A percentile compares a stretch with the other conserved stretches of the same genome.
Conservation (phyloP, 2,113 vertebrate genomes). For the Azemiops feae region DNA sequence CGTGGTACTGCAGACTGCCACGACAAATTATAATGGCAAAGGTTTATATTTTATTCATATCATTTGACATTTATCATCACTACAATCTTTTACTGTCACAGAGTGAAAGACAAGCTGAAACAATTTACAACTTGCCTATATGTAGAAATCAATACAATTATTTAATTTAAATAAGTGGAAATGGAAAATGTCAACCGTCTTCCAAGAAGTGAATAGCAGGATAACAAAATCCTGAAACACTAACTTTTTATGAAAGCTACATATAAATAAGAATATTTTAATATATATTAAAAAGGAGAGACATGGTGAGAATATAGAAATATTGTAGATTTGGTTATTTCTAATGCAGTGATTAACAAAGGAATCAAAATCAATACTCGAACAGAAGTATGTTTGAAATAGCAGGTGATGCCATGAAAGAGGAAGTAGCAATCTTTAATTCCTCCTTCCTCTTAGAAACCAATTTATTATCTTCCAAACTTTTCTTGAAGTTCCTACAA, state of each 20-base stretch:
- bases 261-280: not conserved
- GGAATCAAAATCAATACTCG: not conserved
- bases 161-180: not conserved
- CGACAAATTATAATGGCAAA: conserved; percentile 42
- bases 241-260: no score
- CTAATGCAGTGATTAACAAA: not conserved
- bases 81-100: not conserved
- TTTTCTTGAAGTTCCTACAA: not conserved
- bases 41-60: not conserved
- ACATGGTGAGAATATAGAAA: not conserved
- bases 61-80: not conserved
- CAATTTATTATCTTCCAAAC: not conserved
- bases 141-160: not conserved
- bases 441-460: not conserved
- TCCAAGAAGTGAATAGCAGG: not conserved
- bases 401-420: not conserved
- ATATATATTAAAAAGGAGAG: not conserved
- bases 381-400: not conserved
- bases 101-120: not conserved
- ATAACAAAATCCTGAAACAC: not conserved
- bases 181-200: not conserved
- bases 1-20: conserved; percentile 94
- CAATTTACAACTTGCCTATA: not conserved
- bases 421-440: not conserved
- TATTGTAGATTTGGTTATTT: not conserved